Evolutionary conservation across 2,888 invertebrate genomes (phyloP).

Genomic region (Acleris holmiana): DNA sequence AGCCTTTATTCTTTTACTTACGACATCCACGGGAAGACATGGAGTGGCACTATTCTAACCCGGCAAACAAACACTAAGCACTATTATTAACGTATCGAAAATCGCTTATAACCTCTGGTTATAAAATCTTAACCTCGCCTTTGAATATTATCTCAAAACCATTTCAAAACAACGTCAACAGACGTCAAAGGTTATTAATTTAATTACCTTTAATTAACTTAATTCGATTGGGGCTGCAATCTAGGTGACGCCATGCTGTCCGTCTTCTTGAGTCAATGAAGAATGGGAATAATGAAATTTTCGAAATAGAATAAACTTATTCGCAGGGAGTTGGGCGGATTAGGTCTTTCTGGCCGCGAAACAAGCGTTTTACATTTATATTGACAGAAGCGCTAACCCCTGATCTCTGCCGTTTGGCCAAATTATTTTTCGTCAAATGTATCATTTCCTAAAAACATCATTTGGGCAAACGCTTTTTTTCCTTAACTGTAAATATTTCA

Average conservation of each 20-base stretch:
- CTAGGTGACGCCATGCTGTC: conserved; percentile 21
- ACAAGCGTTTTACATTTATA: background rate
- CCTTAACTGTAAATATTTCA: too few species aligned
- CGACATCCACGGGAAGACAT: too few species aligned
- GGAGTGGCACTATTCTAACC: too few species aligned
- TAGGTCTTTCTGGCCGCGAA: conserved; percentile 14
- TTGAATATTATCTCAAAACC: background rate
- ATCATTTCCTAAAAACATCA: too few species aligned
- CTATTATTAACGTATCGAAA: too few species aligned
- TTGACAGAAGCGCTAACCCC: too few species aligned
- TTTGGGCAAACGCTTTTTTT: too few species aligned
- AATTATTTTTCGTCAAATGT: too few species aligned
- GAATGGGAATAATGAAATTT: conserved; percentile 35
- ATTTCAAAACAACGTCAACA: conserved; percentile 14
- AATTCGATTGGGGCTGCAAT: conserved; percentile 17
- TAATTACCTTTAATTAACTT: conserved; percentile 30
- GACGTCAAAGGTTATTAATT: conserved; percentile 26
- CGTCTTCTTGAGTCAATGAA: conserved; percentile 23
- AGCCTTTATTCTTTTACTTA: too few species aligned
- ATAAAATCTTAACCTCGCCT: background rate
- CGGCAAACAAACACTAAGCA: too few species aligned
- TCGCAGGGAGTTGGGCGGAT: conserved; percentile 22
- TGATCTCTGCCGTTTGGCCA: too few species aligned
- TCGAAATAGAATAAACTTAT: conserved; percentile 29
- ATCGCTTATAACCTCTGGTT: too few species aligned